Base-by-base conservation (phyloP, 2,797 vertebrate genomes). In the Enteromius anoplus region DNA sequence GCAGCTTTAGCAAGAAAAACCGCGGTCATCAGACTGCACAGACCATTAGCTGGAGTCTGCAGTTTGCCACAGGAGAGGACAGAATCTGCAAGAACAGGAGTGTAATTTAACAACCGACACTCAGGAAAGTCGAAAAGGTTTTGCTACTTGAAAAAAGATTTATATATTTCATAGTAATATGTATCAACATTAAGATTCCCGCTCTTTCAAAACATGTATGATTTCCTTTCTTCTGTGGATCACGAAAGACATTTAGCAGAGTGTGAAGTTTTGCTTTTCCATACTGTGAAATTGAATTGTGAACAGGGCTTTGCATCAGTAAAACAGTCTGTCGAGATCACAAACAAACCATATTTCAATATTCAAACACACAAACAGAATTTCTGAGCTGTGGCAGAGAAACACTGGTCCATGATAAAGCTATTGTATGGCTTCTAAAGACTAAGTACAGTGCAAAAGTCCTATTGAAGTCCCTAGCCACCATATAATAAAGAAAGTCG, bases 1-100 rank as follows among this genome's bases (percentile, higher is more conserved):
- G 49, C 81, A 69, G 73, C 49, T 76, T 60, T 58, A 42, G 65
- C 42, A 60, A 58, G 49, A 76, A 82, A 82, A 76, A 69, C 81
- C 55, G 62, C 14, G 42, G 47, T 75, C 80, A 82, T 82, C 80
- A 55, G 45, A 64, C 80, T 51, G 26, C 80, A 82, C 71, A 75
- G 71, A 76, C 72, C 72, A 82, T 69, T 68, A 76, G 64, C 17
- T 73, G 45, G 62, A 76, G 62, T 76, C 49, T 32, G 72, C 49
- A 68, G 62, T 66, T 68, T 69, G 26, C 73, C 51, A 76, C 72
- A 37, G 17, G 51, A 76, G 73, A 69, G 34, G 23, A 73, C 47
- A 32, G 45, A 51, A 40, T 79, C 64, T 55, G 77, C 32, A 69
- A 68, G 47, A 79, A 42, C 32, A 29, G 5, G 15, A 37, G 17